Evolutionary conservation across 2,113 vertebrate genomes (phyloP).

Genomic region (Tragelaphus imberbis): DNA sequence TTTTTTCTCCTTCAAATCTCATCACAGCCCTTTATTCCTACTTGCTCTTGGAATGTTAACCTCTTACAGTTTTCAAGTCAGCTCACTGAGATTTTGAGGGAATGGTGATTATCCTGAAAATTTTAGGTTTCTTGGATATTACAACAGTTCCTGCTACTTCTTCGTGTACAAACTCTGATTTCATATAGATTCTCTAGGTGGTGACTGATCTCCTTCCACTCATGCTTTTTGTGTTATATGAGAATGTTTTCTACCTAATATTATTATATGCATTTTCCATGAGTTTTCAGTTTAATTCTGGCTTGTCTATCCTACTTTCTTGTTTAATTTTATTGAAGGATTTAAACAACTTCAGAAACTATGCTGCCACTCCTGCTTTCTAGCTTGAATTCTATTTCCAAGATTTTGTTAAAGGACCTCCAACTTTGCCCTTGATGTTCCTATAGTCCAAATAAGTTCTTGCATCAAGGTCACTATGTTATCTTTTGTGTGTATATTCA

Average conservation of each 20-base stretch:
- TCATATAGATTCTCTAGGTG: not conserved
- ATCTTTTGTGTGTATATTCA: not conserved
- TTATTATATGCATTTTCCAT: not conserved
- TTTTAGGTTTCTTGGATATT: not conserved
- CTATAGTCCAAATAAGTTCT: not conserved
- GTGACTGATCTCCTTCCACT: not conserved
- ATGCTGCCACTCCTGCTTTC: not conserved
- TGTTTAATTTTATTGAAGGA: not conserved
- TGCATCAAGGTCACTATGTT: not conserved
- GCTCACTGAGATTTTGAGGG: not conserved
- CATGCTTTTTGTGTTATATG: not conserved
- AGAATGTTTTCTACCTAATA: not conserved
- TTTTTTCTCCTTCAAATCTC: not conserved
- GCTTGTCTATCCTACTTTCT: not conserved
- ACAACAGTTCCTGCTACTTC: not conserved
- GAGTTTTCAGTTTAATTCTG: not conserved
- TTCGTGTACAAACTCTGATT: not conserved
- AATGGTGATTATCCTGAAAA: not conserved
- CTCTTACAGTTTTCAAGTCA: not conserved
- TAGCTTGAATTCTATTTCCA: not conserved
- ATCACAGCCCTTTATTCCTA: not conserved
- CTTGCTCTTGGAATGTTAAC: not conserved
- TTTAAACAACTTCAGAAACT: not conserved
- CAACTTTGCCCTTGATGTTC: not conserved
- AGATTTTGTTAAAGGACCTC: not conserved